Percentiles rank a stretch among this genome's conserved stretches.
Conservation (phyloP, 2,113 vertebrate genomes). For the cat (Felis catus) region F.catus_Fca126_mat1.0 CM031412.1:217076001-217076500, state of each 20-base stretch:
- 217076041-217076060: too few species aligned
- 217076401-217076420: neutral
- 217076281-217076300: neutral
- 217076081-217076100: neutral
- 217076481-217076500: neutral
- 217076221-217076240: neutral
- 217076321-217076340: neutral
- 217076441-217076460: neutral
- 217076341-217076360: neutral
- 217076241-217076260: neutral
- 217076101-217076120: neutral
- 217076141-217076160: neutral
- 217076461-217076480: neutral
- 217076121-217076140: neutral
- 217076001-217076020: too few species aligned
- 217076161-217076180: neutral
- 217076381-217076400: neutral
- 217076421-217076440: neutral
- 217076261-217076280: neutral
- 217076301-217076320: slow-evolving; percentile 1
- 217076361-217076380: neutral
- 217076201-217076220: neutral
- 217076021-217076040: too few species aligned
- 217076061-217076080: too few species aligned
- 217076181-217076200: neutral